phyloP scores from a whole-genome alignment of 2,113 vertebrate species.

The Ciconia maguari region DNA sequence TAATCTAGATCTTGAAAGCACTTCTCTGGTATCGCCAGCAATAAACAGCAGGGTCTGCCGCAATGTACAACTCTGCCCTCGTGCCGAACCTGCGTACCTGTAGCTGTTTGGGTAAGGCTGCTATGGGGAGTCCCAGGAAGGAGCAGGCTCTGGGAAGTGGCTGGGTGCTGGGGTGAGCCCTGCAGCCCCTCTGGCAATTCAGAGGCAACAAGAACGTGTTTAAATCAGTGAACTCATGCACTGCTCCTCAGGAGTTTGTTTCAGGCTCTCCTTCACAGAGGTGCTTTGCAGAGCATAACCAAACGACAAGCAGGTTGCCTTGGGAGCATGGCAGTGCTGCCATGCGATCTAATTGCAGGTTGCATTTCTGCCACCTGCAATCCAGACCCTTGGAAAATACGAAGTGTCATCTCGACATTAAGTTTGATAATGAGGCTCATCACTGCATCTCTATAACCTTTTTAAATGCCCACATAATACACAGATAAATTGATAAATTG shows the following conservation, averaged over 20 bases:
- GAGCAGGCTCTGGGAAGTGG: not conserved
- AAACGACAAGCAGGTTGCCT: not conserved
- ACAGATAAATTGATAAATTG: not conserved
- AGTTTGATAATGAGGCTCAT: not conserved
- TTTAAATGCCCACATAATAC: not conserved
- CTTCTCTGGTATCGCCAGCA: not conserved
- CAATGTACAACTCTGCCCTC: not conserved
- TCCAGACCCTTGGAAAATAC: not conserved
- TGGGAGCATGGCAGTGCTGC: not conserved
- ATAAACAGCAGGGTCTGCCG: not conserved
- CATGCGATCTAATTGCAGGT: not conserved
- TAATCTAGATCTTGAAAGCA: not conserved
- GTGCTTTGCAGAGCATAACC: not conserved
- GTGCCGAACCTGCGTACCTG: not conserved
- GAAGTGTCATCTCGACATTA: not conserved
- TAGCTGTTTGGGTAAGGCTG: not conserved
- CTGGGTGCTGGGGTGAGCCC: not conserved
- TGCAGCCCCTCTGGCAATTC: not conserved
- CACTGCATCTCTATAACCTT: not conserved
- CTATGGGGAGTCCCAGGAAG: not conserved
- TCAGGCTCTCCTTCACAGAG: not conserved
- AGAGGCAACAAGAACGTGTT: not conserved
- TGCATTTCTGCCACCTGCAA: not conserved
- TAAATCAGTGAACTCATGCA: rapidly evolving
- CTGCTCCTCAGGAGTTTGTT: not conserved